Percentiles rank a stretch among this genome's conserved stretches.
Evolutionary conservation across 2,888 invertebrate genomes (phyloP).

Genomic region (Sepiola atlantica): DNA sequence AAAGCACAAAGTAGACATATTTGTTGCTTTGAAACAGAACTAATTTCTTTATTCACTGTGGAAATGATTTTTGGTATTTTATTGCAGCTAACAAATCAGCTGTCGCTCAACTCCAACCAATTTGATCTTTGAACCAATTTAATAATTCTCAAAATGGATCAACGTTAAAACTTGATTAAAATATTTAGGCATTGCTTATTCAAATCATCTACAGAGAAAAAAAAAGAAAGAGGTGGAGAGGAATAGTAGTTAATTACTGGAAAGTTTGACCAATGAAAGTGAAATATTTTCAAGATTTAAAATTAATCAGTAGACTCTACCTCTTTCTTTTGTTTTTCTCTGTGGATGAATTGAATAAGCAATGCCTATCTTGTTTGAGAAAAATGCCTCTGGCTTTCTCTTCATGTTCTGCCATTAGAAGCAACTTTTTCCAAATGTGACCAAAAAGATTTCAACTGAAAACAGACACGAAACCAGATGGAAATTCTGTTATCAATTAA

Average conservation of each 20-base stretch:
- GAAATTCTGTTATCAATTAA: neutral
- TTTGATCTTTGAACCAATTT: neutral
- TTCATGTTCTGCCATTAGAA: neutral
- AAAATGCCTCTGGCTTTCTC: neutral
- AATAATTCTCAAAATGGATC: neutral
- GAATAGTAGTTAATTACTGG: too few relatives aligned
- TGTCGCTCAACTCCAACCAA: neutral
- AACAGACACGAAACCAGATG: neutral
- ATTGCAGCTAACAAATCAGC: too few relatives aligned
- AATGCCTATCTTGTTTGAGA: neutral
- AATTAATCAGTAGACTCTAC: neutral
- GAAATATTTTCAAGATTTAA: neutral
- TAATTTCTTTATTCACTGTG: neutral
- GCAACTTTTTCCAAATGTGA: neutral
- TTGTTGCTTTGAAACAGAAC: neutral
- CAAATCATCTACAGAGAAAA: too few relatives aligned
- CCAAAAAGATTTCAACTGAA: neutral
- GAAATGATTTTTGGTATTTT: neutral
- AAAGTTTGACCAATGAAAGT: neutral
- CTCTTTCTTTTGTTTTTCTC: neutral
- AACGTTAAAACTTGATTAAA: neutral
- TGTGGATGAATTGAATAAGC: neutral
- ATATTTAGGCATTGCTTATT: too few relatives aligned
- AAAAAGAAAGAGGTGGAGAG: too few relatives aligned
- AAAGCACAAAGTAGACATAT: neutral